These are phyloP conservation scores for Mus spretus DNA, from an alignment of 2,797 vertebrate species.

Conservation along the genomic window DNA sequence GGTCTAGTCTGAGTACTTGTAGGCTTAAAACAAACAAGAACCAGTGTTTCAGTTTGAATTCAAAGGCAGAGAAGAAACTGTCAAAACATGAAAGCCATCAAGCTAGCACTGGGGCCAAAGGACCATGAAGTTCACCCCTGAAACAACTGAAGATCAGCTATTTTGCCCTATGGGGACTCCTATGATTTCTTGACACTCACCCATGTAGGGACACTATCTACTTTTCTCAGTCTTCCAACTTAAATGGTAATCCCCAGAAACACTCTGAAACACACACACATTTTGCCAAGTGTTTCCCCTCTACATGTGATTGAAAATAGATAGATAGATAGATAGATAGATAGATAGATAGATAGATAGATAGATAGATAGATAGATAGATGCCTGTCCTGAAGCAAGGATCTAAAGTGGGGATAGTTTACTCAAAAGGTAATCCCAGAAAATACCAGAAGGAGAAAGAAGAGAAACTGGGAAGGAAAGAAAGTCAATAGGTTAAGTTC, in stretches of 20 bases:
- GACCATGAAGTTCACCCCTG: too few species aligned
- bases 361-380: not conserved
- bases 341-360: not conserved
- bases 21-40: not conserved
- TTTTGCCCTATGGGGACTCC: not conserved
- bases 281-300: not conserved
- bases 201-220: not conserved
- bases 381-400: not conserved
- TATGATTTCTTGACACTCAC: not conserved
- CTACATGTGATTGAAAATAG: not conserved
- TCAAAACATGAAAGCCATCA: not conserved
- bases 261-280: not conserved
- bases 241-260: constrained; percentile 29
- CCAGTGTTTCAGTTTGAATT: not conserved
- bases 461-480: not conserved
- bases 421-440: not conserved
- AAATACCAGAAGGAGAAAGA: not conserved
- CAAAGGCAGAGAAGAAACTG: not conserved
- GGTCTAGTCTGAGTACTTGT: not conserved
- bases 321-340: not conserved
- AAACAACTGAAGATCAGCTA: not conserved
- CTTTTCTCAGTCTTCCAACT: not conserved
- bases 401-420: constrained; percentile 8
- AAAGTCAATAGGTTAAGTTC: not conserved
- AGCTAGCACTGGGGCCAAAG: not conserved